Evolutionary conservation across 2,113 vertebrate species (phyloP).

Genomic region (Ellobius talpinus): DNA sequence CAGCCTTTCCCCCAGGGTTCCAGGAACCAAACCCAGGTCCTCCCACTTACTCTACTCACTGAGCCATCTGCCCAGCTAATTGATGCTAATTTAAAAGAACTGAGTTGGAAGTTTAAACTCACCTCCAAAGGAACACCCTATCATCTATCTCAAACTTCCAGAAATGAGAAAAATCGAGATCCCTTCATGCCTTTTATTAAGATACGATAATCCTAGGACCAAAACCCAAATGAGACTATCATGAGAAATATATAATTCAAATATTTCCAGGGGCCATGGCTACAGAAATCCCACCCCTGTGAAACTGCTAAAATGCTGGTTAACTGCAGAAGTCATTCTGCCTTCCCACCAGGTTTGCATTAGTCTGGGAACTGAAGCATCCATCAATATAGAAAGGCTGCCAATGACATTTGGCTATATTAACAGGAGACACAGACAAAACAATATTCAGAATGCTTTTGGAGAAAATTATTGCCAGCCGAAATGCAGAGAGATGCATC

Average conservation of each 20-base stretch:
- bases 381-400: constrained; percentile 37
- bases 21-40: not conserved
- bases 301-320: not conserved
- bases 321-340: constrained; percentile 8
- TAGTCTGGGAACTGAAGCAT: not conserved
- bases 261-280: not conserved
- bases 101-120: constrained; percentile 17
- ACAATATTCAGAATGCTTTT: constrained; percentile 11
- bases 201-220: not conserved
- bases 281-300: not conserved
- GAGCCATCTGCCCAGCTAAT: not conserved
- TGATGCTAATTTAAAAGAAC: constrained; percentile 37
- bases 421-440: not conserved
- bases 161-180: not conserved
- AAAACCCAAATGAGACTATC: not conserved
- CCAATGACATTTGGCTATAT: constrained; percentile 2
- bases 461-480: constrained; percentile 18
- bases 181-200: not conserved
- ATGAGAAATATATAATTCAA: not conserved
- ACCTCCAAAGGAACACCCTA: not conserved
- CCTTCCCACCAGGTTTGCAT: not conserved
- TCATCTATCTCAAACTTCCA: not conserved
- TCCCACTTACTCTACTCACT: not conserved
- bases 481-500: not conserved
- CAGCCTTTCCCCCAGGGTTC: not conserved